A percentile compares a stretch with the other conserved stretches of the same genome.
Evolutionary conservation across 2,888 invertebrate species (phyloP).

Genomic region (Acronicta aceris): DNA sequence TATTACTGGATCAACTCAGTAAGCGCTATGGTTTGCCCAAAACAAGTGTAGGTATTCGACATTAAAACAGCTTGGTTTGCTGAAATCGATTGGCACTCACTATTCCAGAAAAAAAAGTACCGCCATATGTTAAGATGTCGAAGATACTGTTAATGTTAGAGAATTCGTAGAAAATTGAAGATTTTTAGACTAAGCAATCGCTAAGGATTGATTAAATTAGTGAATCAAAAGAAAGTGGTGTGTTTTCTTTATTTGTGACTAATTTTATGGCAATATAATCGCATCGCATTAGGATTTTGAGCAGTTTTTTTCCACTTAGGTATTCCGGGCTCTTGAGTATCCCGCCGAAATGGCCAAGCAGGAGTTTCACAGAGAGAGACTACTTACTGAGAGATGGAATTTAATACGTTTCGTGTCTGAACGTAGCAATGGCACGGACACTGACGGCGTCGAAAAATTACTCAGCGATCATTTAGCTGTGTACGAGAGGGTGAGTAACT

Average conservation of each 20-base stretch:
- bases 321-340: conserved; percentile 94
- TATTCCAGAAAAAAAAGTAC: conserved; percentile 92
- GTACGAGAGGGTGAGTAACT: conserved; percentile 77
- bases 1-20: conserved; percentile 89
- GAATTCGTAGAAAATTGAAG: conserved; percentile 90
- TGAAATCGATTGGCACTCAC: conserved; percentile 93
- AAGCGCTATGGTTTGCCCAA: conserved; percentile 95
- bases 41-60: conserved; percentile 95
- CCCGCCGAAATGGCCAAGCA: conserved; percentile 93
- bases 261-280: no score
- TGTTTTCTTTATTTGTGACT: no score
- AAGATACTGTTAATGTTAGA: conserved; percentile 92
- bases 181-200: conserved; percentile 84
- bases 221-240: no score
- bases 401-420: conserved; percentile 90
- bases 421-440: conserved; percentile 81
- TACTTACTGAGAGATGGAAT: conserved; percentile 89
- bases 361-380: conserved; percentile 89
- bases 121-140: conserved; percentile 88
- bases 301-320: conserved; percentile 79
- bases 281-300: no score
- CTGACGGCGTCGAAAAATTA: conserved; percentile 87
- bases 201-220: no score
- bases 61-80: conserved; percentile 98
- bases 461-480: conserved; percentile 80